Percentiles rank a stretch among this genome's conserved stretches.
These are phyloP conservation scores for Erythrolamprus reginae DNA, from an alignment of 2,113 vertebrate genomes.

Conservation along the genomic window DNA sequence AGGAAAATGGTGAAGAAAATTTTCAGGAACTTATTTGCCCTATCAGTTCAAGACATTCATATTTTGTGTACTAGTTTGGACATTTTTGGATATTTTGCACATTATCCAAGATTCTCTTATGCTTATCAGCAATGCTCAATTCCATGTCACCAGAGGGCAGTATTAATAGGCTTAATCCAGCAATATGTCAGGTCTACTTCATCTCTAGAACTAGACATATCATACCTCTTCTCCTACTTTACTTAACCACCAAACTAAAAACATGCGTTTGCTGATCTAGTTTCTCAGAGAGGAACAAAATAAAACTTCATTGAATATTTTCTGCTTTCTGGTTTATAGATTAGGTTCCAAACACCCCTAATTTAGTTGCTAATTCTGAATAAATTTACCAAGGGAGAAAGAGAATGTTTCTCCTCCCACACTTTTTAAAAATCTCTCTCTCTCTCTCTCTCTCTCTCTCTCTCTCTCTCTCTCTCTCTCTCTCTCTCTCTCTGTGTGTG, in stretches of 20 bases:
- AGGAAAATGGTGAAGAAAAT: neutral
- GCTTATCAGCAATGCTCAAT: neutral
- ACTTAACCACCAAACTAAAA: neutral
- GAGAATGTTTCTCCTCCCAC: too few species aligned
- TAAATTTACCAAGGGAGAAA: neutral
- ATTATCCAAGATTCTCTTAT: neutral
- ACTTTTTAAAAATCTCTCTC: neutral
- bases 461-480: neutral
- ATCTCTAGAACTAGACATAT: neutral
- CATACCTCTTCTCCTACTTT: neutral
- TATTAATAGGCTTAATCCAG: constrained; percentile 18
- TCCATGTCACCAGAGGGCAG: constrained; percentile 27
- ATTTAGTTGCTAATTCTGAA: neutral
- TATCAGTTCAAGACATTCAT: neutral
- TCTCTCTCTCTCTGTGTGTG: neutral
- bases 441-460: neutral
- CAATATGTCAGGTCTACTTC: neutral
- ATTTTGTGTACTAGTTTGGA: neutral
- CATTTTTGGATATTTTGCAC: neutral
- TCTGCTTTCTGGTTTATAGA: neutral
- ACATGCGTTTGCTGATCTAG: neutral
- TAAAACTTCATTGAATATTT: neutral
- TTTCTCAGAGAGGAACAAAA: neutral
- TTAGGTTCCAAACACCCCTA: neutral
- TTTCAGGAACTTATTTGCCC: neutral